A percentile compares a stretch with the other conserved stretches of the same genome.
Conservation (phyloP, 2,113 vertebrate genomes). For the Ceratotherium simum region DNA sequence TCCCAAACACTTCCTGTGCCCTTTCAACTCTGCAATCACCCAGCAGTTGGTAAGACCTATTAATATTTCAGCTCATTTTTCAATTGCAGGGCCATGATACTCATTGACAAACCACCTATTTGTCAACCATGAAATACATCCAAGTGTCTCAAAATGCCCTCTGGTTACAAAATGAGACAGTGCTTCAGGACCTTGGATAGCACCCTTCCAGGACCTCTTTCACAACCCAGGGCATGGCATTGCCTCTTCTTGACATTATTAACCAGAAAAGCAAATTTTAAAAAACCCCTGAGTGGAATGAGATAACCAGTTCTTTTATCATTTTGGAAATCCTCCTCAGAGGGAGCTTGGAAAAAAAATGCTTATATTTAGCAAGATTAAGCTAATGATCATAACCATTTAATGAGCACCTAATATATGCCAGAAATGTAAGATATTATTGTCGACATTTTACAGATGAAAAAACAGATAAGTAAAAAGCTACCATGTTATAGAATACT, state of each 20-base stretch:
- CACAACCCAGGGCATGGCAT: neutral
- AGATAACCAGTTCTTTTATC: neutral
- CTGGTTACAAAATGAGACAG: neutral
- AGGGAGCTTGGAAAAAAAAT: neutral
- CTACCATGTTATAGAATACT: neutral
- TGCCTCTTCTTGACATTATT: neutral
- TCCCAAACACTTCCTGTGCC: slow-evolving; percentile 42
- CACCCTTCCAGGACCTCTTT: neutral
- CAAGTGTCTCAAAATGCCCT: slow-evolving; percentile 61
- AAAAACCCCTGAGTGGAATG: neutral
- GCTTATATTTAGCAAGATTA: neutral
- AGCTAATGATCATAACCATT: neutral
- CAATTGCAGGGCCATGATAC: slow-evolving; percentile 55
- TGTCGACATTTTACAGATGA: slow-evolving; percentile 24
- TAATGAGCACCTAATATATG: neutral
- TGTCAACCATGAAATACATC: slow-evolving; percentile 54
- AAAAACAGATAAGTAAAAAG: neutral
- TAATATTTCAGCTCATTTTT: slow-evolving; percentile 69
- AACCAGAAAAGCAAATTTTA: neutral
- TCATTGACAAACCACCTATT: slow-evolving; percentile 64
- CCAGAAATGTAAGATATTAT: neutral
- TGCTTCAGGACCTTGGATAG: slow-evolving; percentile 51
- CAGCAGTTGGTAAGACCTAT: slow-evolving; percentile 71
- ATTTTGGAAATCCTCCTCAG: neutral
- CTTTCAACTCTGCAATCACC: slow-evolving; percentile 71